A percentile compares a stretch with the other conserved stretches of the same genome.
Conservation (phyloP, 1,140 invertebrate species). For the Drosophila ogumai region DNA sequence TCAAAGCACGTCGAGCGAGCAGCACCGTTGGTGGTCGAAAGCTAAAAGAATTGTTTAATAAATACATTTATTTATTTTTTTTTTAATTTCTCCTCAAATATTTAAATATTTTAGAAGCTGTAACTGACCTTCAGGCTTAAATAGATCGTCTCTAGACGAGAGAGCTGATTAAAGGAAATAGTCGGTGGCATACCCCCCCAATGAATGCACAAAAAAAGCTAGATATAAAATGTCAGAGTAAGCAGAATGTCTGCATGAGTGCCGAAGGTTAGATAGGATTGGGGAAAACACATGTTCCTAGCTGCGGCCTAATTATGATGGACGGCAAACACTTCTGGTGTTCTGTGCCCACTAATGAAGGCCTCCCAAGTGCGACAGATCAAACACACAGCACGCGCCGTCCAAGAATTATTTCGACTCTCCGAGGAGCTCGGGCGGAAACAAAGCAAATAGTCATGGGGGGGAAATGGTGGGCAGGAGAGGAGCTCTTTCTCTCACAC, state of each 20-base stretch:
- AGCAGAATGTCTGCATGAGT: conserved; percentile 37
- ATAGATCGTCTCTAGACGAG: no score
- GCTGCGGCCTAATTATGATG: conserved; percentile 67
- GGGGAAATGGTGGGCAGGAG: not conserved
- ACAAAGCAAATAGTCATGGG: conserved; percentile 56
- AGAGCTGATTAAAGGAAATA: conserved; percentile 7
- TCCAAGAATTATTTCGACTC: conserved; percentile 41
- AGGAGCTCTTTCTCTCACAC: not conserved
- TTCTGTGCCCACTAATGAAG: conserved; percentile 72
- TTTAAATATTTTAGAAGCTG: not conserved
- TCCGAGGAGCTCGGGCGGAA: conserved; percentile 49
- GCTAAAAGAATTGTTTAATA: not conserved
- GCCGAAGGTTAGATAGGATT: not conserved
- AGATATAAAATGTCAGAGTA: conserved; percentile 8
- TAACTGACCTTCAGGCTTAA: not conserved
- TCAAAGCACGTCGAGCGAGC: conserved; percentile 2
- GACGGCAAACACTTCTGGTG: conserved; percentile 70
- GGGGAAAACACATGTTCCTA: conserved; percentile 29
- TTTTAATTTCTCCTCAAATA: no score
- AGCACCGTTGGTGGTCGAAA: not conserved
- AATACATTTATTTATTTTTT: not conserved
- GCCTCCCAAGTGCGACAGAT: conserved; percentile 69
- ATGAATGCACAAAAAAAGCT: not conserved
- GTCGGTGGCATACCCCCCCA: not conserved
- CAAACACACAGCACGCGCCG: conserved; percentile 54